These are phyloP conservation scores for Pterobdella sp. DNA, from an alignment of 2,888 invertebrate species.

Conservation along the genomic window DNA sequence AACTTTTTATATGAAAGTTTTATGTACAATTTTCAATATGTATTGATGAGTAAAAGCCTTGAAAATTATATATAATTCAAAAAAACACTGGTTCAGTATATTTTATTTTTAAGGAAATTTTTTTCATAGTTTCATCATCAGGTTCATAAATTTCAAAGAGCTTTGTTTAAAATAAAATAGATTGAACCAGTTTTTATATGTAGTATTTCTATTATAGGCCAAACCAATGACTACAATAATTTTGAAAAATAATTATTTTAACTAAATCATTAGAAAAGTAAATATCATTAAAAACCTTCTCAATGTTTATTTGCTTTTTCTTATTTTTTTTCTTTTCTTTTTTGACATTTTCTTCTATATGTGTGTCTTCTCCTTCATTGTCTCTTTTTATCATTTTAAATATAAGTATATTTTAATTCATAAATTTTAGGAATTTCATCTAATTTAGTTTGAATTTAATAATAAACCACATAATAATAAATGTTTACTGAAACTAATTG, in stretches of 20 bases:
- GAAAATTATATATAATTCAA: too few relatives aligned
- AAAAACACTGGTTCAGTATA: too few relatives aligned
- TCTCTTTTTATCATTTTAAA: background rate
- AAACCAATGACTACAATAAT: background rate
- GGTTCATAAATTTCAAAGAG: too few relatives aligned
- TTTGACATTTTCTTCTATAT: conserved; percentile 6
- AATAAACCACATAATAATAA: too few relatives aligned
- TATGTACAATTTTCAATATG: too few relatives aligned
- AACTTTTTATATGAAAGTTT: too few relatives aligned
- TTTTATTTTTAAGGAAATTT: too few relatives aligned
- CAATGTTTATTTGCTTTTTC: conserved; percentile 6
- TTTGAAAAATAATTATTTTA: background rate
- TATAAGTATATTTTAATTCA: background rate
- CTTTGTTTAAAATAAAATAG: background rate
- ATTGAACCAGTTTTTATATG: background rate
- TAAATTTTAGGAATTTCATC: too few relatives aligned
- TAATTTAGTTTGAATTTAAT: background rate
- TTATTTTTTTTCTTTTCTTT: conserved; percentile 10
- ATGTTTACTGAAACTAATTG: too few relatives aligned
- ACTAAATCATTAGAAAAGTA: background rate
- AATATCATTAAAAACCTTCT: background rate
- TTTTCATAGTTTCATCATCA: too few relatives aligned
- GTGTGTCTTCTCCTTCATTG: background rate
- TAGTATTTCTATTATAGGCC: background rate
- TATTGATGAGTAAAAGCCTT: too few relatives aligned